Evolutionary conservation across 2,888 invertebrate species (phyloP), one percentile per base, ranked within the genome.

Genomic region (Cyaniris semiargus): DNA sequence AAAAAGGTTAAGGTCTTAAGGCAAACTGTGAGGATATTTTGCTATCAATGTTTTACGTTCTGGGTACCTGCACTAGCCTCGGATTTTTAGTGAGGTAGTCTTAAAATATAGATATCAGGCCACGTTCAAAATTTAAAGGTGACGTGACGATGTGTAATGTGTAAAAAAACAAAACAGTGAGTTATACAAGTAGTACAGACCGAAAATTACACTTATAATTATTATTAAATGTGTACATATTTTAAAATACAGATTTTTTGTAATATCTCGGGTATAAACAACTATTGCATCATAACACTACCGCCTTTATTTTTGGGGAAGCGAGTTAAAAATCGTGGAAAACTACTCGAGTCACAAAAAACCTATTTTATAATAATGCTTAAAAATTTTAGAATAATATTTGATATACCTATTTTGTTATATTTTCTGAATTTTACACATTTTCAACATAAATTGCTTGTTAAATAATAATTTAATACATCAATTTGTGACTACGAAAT

Each of bases 301-400:
- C 18, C 5, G 53, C 53, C 53, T 53, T 53, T 18, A 18, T 53
- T 53, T 53, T 53, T 18, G 53, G 53, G 3, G 18, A 27, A 60
- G 21, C 8, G 3, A 23, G 21, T 21, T 60, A 27, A 66, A 66
- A 66, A 66, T 66, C 23, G 27, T 27, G 66, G 66, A 66, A 66
- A 66, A 66, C 53, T 66, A 66, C 66, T 15, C 5, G 66, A 23
- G 66, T 27, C 23, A 66, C n/a, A 15, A 15, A 66, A 27, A 66
- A 66, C 21, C 60, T 23, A 60, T 23, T 60, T 15, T 23, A 23
- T 7, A 60, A 60, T 60, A 60, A 60, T 27, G 27, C 10, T 27
- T 66, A 15, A 66, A 66, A 66, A 66, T 66, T 66, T 7, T 66
- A 27, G 27, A 66, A 66, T 66, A 66, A 66, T 66, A 66, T 66